A percentile compares a stretch with the other conserved stretches of the same genome.
phyloP scores from a whole-genome alignment of 2,888 invertebrate species.

The Melinopterus prodromus region DNA sequence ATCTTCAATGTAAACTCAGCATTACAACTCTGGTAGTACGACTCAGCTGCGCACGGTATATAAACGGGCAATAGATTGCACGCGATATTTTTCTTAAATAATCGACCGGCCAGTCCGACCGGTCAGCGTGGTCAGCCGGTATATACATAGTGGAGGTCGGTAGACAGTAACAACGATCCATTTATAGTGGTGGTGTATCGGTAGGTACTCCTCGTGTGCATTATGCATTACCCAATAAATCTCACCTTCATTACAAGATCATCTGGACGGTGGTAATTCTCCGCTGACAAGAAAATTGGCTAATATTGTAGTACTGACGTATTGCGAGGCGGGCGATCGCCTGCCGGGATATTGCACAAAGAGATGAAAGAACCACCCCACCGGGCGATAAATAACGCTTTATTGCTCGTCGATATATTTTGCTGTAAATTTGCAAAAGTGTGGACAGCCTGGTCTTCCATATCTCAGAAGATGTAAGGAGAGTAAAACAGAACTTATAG shows the following conservation, averaged over 20 bases:
- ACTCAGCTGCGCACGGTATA: constrained; percentile 26
- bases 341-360: background rate
- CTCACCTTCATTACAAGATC: constrained; percentile 16
- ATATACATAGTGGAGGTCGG: constrained; percentile 47
- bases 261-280: constrained; percentile 23
- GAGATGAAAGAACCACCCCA: constrained; percentile 4
- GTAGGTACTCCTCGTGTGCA: constrained; percentile 20
- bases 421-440: background rate
- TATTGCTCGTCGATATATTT: background rate
- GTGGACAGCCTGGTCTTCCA: background rate
- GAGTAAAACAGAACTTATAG: too few species aligned
- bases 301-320: constrained; percentile 15
- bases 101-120: constrained; percentile 34
- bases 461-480: background rate
- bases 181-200: background rate
- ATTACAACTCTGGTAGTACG: background rate
- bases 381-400: background rate
- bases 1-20: background rate
- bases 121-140: constrained; percentile 41
- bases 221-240: constrained; percentile 19
- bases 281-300: constrained; percentile 25
- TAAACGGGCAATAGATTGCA: constrained; percentile 34
- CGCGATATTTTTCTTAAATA: constrained; percentile 23
- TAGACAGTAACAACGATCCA: constrained; percentile 42
- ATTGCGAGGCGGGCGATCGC: background rate